Evolutionary conservation across 2,888 invertebrate genomes (phyloP).

Genomic region (Pyrocoelia pectoralis): DNA sequence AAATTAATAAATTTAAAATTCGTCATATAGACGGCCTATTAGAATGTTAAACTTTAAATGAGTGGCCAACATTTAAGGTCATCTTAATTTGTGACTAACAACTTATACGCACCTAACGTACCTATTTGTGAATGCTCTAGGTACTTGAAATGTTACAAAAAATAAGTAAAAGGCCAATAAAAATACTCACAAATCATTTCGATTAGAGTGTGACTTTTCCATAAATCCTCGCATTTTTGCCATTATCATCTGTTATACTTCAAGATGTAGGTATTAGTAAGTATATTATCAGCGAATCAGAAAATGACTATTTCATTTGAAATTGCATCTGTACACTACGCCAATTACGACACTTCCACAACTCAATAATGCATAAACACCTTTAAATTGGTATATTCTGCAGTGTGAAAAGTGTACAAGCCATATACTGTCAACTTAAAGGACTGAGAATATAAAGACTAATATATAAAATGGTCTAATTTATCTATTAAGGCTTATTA

Average conservation of each 20-base stretch:
- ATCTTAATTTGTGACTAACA: conserved; percentile 42
- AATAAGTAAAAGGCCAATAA: background rate
- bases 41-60: conserved; percentile 3
- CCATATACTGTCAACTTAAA: conserved; percentile 22
- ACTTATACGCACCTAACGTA: conserved; percentile 20
- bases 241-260: background rate
- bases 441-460: conserved; percentile 26
- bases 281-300: too few relatives aligned
- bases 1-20: too few relatives aligned
- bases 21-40: background rate
- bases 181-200: background rate
- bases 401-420: conserved; percentile 18
- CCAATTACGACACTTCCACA: conserved; percentile 6
- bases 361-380: conserved; percentile 4
- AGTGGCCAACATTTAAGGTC: conserved; percentile 45
- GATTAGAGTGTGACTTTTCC: background rate
- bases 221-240: background rate
- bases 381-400: conserved; percentile 5
- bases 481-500: conserved; percentile 60
- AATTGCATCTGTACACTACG: background rate
- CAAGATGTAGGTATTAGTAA: too few relatives aligned
- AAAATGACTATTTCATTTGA: background rate
- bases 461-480: conserved; percentile 50
- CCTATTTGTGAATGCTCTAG: too few relatives aligned
- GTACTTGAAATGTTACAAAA: too few relatives aligned